Percentiles rank a stretch among this genome's conserved stretches.
phyloP scores from a whole-genome alignment of 2,888 invertebrate genomes.

The Dryomyza anilis region DNA sequence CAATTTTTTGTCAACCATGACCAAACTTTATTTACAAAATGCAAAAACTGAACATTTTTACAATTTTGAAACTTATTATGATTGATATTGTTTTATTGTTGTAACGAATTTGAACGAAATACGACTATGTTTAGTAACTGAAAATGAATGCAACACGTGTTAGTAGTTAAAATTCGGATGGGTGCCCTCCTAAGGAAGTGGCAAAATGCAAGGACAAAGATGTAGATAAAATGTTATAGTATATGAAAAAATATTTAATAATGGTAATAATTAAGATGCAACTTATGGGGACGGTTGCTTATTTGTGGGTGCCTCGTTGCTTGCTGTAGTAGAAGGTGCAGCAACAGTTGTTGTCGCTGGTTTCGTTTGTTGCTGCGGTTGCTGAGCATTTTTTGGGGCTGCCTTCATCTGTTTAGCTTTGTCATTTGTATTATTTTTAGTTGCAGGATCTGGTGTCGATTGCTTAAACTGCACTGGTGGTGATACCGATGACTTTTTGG shows the following conservation, averaged over 20 bases:
- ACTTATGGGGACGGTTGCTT: neutral
- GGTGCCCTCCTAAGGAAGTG: neutral
- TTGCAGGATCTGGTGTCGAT: conserved; percentile 29
- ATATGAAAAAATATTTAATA: neutral
- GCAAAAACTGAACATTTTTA: neutral
- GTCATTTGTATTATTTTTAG: conserved; percentile 19
- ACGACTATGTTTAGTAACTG: neutral
- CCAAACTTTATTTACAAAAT: conserved; percentile 6
- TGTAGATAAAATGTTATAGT: neutral
- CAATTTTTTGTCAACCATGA: neutral
- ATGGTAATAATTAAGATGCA: neutral
- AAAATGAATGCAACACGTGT: neutral
- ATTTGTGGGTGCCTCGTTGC: neutral
- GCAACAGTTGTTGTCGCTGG: neutral
- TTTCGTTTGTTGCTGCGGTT: neutral
- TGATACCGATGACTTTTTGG: conserved; percentile 31
- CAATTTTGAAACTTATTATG: neutral
- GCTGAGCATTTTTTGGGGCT: neutral
- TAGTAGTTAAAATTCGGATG: neutral
- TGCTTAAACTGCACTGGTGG: conserved; percentile 13
- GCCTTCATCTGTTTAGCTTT: neutral
- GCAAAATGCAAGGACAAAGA: neutral
- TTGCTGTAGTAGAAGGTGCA: neutral
- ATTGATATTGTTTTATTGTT: neutral
- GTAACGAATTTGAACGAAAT: too few species aligned